Evolutionary conservation across 2,888 invertebrate species (phyloP).

Genomic region (Suillia variegata): DNA sequence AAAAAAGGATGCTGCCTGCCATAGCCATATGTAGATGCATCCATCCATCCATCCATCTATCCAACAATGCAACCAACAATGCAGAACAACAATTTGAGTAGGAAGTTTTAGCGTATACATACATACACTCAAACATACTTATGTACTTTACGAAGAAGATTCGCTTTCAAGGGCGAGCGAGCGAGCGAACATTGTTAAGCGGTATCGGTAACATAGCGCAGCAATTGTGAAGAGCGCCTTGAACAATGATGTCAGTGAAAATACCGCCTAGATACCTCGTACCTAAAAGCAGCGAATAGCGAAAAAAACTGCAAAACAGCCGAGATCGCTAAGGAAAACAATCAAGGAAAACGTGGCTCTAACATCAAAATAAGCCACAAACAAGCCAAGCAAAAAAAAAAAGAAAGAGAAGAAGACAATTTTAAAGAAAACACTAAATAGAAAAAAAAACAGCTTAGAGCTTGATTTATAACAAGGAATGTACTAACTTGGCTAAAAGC

Average conservation of each 20-base stretch:
- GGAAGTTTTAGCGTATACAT: no score
- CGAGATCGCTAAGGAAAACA: no score
- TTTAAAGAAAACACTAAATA: background rate
- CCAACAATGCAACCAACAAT: background rate
- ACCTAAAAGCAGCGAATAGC: background rate
- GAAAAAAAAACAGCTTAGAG: background rate
- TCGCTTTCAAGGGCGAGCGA: background rate
- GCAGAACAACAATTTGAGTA: background rate
- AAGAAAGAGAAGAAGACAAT: background rate
- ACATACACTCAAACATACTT: background rate
- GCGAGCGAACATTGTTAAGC: background rate
- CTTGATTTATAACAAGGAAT: background rate
- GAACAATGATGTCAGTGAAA: background rate
- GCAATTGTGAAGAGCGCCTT: slow-evolving; percentile 1
- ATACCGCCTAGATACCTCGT: background rate
- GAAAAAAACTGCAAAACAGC: background rate
- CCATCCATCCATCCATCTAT: background rate
- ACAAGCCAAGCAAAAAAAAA: background rate
- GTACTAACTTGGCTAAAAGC: background rate
- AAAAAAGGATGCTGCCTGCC: background rate
- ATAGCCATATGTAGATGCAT: background rate
- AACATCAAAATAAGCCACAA: background rate
- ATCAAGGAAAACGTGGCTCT: background rate
- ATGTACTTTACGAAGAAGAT: background rate
- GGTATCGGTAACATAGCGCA: background rate